Evolutionary conservation across 2,113 vertebrate genomes (phyloP).

Genomic region (Oreotragus oreotragus): DNA sequence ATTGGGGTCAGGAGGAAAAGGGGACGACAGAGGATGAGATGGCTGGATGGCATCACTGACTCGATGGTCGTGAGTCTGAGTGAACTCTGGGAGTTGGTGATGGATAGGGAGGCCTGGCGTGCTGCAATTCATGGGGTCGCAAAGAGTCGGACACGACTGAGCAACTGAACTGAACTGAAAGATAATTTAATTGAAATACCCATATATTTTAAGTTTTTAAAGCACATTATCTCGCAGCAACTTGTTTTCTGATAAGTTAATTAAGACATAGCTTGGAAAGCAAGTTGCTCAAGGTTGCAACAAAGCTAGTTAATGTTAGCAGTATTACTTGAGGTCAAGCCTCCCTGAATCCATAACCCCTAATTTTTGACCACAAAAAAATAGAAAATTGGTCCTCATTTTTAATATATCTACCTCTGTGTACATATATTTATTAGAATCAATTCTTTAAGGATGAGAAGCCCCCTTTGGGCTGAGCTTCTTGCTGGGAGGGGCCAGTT

Average conservation of each 20-base stretch:
- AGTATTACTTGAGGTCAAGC: not conserved
- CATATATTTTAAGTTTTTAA: not conserved
- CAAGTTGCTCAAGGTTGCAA: not conserved
- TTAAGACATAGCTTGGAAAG: not conserved
- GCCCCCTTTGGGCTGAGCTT: not conserved
- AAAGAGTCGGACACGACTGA: no score
- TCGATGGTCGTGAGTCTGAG: no score
- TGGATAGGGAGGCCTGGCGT: no score
- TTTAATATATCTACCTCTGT: not conserved
- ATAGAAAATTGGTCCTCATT: not conserved
- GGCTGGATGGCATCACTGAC: no score
- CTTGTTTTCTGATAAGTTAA: not conserved
- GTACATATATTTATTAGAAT: not conserved
- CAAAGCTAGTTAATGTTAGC: not conserved
- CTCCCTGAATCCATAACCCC: not conserved
- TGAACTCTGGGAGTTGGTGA: no score
- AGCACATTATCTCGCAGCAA: not conserved
- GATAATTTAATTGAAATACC: not conserved
- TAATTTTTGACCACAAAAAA: not conserved
- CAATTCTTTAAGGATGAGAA: not conserved
- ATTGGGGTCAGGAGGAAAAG: no score
- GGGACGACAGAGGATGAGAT: no score
- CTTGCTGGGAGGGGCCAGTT: not conserved
- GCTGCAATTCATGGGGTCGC: no score
- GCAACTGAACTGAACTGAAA: no score